phyloP scores from a whole-genome alignment of 1,140 invertebrate genomes.

The Neotoxoptera formosana region DNA sequence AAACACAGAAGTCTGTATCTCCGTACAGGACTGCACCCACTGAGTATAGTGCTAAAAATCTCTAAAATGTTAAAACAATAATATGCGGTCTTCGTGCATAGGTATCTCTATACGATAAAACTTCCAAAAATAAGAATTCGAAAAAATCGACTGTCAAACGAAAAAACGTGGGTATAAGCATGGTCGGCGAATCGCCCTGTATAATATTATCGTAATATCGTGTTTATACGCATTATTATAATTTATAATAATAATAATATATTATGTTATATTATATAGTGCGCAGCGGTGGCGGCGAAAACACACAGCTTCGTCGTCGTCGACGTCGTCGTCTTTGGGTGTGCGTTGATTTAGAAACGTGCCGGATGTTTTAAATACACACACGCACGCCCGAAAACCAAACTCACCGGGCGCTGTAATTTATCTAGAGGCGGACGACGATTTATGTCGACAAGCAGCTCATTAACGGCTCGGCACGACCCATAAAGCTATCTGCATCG shows the following conservation, averaged over 20 bases:
- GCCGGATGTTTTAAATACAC: constrained; percentile 44
- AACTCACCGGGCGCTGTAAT: constrained; percentile 18
- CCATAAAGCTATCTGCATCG: constrained; percentile 53
- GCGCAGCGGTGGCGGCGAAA: not conserved
- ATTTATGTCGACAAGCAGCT: constrained; percentile 55
- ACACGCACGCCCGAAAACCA: constrained; percentile 2
- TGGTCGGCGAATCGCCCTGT: too few relatives aligned
- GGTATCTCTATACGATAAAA: too few relatives aligned
- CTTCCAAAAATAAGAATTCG: too few relatives aligned
- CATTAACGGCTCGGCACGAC: constrained; percentile 46
- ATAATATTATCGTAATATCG: not conserved
- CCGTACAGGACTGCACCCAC: too few relatives aligned
- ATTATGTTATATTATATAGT: not conserved
- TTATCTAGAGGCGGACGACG: constrained; percentile 36
- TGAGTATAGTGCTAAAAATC: too few relatives aligned
- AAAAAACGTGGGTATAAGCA: too few relatives aligned
- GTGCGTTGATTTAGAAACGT: constrained; percentile 46
- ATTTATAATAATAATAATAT: not conserved
- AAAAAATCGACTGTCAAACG: too few relatives aligned
- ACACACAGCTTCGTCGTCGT: not conserved
- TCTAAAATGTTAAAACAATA: too few relatives aligned
- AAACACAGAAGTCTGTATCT: too few relatives aligned
- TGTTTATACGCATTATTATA: not conserved
- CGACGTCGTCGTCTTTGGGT: not conserved
- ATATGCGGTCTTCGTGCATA: too few relatives aligned